A percentile compares a stretch with the other conserved stretches of the same genome.
Evolutionary conservation across 2,113 vertebrate species (phyloP).

Genomic region (Oxygymnocypris stewartii): DNA sequence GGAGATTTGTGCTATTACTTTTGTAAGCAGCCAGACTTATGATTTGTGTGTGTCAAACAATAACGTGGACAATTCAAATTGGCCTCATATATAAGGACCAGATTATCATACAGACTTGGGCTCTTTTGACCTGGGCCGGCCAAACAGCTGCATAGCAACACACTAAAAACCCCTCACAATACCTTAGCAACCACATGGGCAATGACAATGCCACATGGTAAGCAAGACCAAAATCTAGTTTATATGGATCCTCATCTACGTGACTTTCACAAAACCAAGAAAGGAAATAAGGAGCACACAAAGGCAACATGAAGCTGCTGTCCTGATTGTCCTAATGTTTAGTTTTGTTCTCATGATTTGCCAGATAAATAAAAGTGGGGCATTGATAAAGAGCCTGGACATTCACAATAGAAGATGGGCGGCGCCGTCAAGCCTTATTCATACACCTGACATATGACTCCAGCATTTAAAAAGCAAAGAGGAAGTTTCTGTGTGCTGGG

Average conservation of each 20-base stretch:
- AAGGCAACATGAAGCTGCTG: background rate
- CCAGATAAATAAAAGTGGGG: slow-evolving; percentile 39
- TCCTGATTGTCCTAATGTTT: background rate
- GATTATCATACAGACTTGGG: background rate
- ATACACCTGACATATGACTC: slow-evolving; percentile 69
- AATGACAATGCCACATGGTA: slow-evolving; percentile 15
- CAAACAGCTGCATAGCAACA: background rate
- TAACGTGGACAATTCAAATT: background rate
- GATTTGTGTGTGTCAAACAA: too few species aligned
- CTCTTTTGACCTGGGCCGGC: background rate
- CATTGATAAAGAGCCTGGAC: slow-evolving; percentile 32
- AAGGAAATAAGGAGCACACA: background rate
- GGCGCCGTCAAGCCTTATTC: slow-evolving; percentile 53
- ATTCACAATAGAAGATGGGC: slow-evolving; percentile 48
- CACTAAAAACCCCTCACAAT: background rate
- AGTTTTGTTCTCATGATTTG: slow-evolving; percentile 21
- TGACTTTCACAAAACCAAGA: background rate
- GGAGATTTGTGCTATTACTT: background rate
- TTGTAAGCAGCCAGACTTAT: background rate
- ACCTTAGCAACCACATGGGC: background rate
- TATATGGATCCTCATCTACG: background rate
- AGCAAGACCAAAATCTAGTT: background rate
- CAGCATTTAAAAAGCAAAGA: slow-evolving; percentile 56
- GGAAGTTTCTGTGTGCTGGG: slow-evolving; percentile 46
- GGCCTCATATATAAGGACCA: background rate